Evolutionary conservation across 2,888 invertebrate species (phyloP).

Genomic region (Hartigia nigra): DNA sequence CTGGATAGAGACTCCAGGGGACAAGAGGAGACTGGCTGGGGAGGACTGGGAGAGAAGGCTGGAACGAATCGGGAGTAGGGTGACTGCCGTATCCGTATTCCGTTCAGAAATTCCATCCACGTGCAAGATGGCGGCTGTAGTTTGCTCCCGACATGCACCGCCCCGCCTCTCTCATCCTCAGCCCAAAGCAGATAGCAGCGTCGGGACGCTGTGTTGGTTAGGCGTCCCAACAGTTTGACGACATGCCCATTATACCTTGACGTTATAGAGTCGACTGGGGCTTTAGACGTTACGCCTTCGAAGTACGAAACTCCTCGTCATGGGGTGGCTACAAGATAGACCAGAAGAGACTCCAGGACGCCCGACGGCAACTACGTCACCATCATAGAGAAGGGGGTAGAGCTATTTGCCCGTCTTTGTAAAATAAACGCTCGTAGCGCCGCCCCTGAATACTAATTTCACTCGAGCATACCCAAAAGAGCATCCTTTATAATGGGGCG

Average conservation of each 20-base stretch:
- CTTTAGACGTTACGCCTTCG: constrained; percentile 19
- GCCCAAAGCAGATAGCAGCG: constrained; percentile 36
- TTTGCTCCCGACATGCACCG: constrained; percentile 59
- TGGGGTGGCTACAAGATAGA: constrained; percentile 21
- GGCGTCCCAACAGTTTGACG: constrained; percentile 61
- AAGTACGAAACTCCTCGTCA: constrained; percentile 28
- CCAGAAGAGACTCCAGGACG: background rate
- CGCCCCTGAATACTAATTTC: constrained; percentile 55
- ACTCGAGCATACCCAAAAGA: constrained; percentile 1
- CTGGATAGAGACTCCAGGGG: background rate
- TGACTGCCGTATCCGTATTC: constrained; percentile 13
- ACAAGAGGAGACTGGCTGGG: background rate
- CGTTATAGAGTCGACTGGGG: constrained; percentile 7
- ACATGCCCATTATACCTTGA: constrained; percentile 57
- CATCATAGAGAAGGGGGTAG: constrained; percentile 8
- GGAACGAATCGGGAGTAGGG: background rate
- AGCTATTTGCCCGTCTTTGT: constrained; percentile 58
- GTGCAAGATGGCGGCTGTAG: constrained; percentile 65
- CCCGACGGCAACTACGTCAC: background rate
- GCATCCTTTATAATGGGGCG: background rate
- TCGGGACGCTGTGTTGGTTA: constrained; percentile 51
- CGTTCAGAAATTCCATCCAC: constrained; percentile 59
- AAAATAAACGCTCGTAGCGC: constrained; percentile 56
- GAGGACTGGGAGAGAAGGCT: background rate
- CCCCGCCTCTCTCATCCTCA: constrained; percentile 35